A percentile compares a stretch with the other conserved stretches of the same genome.
phyloP scores from a whole-genome alignment of 2,888 invertebrate genomes.

The Ligdia adustata region DNA sequence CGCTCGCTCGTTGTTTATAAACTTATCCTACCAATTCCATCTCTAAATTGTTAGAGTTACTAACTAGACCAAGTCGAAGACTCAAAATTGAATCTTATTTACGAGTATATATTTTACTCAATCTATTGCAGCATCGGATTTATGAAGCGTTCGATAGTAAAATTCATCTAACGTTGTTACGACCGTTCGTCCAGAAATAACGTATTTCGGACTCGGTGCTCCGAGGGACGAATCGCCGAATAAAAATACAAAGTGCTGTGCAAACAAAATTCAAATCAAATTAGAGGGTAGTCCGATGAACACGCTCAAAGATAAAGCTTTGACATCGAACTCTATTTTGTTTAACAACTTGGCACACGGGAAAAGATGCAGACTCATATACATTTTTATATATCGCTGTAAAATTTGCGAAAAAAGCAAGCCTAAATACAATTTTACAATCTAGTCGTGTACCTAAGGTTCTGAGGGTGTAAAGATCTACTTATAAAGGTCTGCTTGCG shows the following conservation, averaged over 20 bases:
- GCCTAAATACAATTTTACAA: no score
- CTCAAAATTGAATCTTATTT: no score
- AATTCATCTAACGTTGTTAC: constrained; percentile 24
- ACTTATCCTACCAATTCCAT: no score
- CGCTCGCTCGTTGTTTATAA: no score
- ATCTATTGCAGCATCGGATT: not conserved
- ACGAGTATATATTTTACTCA: no score
- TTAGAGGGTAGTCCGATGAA: constrained; percentile 20
- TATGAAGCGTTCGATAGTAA: not conserved
- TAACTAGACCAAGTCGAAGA: no score
- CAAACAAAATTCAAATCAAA: constrained; percentile 26
- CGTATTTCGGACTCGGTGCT: constrained; percentile 14
- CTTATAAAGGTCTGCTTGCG: no score
- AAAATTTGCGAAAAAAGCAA: no score
- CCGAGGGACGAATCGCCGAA: constrained; percentile 8
- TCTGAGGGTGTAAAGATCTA: no score
- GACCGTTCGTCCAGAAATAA: constrained; percentile 24
- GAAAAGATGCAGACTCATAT: not conserved
- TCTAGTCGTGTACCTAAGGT: no score
- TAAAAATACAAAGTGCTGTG: constrained; percentile 24
- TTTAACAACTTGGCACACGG: not conserved
- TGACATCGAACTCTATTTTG: not conserved
- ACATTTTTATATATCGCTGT: no score
- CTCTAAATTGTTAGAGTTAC: no score
- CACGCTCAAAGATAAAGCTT: constrained; percentile 12